Conservation (phyloP, 1,140 invertebrate species). For the Colletes latitarsis region DNA sequence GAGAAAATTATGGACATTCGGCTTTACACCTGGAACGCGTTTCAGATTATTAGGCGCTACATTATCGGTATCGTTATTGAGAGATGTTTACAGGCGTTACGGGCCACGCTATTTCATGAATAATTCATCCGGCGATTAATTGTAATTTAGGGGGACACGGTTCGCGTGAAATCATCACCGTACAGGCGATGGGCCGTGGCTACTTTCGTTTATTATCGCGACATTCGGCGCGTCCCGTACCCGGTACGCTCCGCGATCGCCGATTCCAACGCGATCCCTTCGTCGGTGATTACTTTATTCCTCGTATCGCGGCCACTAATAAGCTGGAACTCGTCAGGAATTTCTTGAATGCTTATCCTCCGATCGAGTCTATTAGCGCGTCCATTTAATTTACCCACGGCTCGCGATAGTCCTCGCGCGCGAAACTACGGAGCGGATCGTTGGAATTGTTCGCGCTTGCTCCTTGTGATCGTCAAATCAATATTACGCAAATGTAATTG, state of each 20-base stretch:
- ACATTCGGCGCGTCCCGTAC: background rate
- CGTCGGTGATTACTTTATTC: slow-evolving; percentile 12
- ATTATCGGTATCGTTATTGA: slow-evolving; percentile 55
- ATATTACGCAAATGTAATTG: too few relatives aligned
- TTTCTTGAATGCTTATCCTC: background rate
- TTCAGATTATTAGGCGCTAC: slow-evolving; percentile 51
- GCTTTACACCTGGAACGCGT: slow-evolving; percentile 46
- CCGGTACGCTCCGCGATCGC: background rate
- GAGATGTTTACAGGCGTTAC: slow-evolving; percentile 47
- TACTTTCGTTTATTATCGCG: slow-evolving; percentile 12
- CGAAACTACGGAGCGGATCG: background rate
- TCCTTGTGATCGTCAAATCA: too few relatives aligned
- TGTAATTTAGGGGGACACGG: slow-evolving; percentile 28
- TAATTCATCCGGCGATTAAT: slow-evolving; percentile 51
- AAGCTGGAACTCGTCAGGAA: background rate
- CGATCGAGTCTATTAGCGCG: background rate
- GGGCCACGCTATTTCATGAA: slow-evolving; percentile 44
- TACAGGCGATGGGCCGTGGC: background rate
- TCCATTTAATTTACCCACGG: background rate
- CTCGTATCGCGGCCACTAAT: background rate
- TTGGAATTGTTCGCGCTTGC: background rate
- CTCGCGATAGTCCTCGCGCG: background rate
- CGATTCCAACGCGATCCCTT: background rate
- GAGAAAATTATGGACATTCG: slow-evolving; percentile 58
- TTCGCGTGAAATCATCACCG: background rate